Base-by-base conservation (phyloP, 2,113 vertebrate genomes). In the Anolis sagrei region DNA sequence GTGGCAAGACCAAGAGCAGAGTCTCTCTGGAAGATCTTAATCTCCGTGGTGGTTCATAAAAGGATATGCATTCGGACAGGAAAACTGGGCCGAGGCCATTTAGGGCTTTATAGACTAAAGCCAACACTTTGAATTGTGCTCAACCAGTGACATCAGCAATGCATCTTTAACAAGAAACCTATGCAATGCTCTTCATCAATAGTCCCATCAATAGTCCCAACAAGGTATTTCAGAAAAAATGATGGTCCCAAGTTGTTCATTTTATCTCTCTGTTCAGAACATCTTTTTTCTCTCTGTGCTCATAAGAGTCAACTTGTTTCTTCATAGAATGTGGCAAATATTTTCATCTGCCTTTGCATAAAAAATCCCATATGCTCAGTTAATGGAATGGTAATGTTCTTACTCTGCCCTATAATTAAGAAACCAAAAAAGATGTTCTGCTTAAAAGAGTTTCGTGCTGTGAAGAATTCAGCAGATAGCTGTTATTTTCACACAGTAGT, bases 381-480 rank as follows among this genome's bases (percentile, higher is more conserved):
- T 88, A 94, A 89, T 75, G 86, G 81, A 73, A 86, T 85, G 83
- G 51, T 85, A 90, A 86, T 90, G 86, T 87, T 92, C 86, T 69
- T 80, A 48, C 0, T 0, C 81, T 48, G 64, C 82, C 51, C 25
- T n/a, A 34, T 82, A 93, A 93, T 90, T 93, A 92, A 92, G 89
- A 89, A 87, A 68, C 86, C 90, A 89, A 87, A 44, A 48, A 76
- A 51, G 77, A 89, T 83, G 90, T 44, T 70, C 84, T 39, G 81
- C 81, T 91, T 90, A 14, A 89, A 93, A 92, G 72, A 44, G 81
- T 69, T 93, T 87, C 87, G 89, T 0, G 0, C 89, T 93, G 89
- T 88, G 92, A 86, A 74, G 91, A 84, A 88, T 93, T 89, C 88
- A 83, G 75, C 34, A 75, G 81, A 44, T 86, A 89, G 64, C 49